Evolutionary conservation across 2,888 invertebrate genomes (phyloP), one percentile per base, ranked within the genome.

Genomic region (Apamea crenata): DNA sequence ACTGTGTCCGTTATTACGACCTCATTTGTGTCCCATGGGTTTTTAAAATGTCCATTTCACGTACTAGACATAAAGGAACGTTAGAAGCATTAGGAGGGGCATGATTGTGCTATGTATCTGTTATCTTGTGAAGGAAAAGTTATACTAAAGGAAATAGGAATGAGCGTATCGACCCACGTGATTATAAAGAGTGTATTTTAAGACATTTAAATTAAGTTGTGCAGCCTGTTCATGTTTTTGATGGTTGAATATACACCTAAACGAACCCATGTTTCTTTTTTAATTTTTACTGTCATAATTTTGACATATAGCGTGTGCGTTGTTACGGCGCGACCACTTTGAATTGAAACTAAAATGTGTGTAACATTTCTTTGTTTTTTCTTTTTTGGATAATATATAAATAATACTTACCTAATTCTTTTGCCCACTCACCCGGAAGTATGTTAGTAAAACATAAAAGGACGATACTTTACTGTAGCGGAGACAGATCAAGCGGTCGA

Each of bases 51-150:
- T 87, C 90, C 78, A 66, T 78, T 75, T 70, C 44, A 80, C 71
- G 74, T 81, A 67, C 67, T 74, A 86, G 87, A 89, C 82, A 83
- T 80, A 80, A 40, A 87, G 87, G 89, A 81, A 83, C 87, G 88
- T 86, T 85, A 93, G 91, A 94, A 95, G 96, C 95, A 92, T 94
- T 96, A 95, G 94, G 95, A 94, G 91, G 93, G 95, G 93, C 85
- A 93, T 95, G 96, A 95, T 94, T 95, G 96, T 96, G 96, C 96
- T 95, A 96, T 94, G 92, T 93, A 91, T 92, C 88, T 90, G 87
- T 85, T 80, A 88, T 84, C 92, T 94, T 92, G 96, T 96, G 96
- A 96, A 96, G 95, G 94, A 95, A 86, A 94, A 93, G 93, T 93
- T 93, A 91, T 90, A 92, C 91, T 88, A 77, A 10, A 76, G 88